These are phyloP conservation scores for Rhombomys opimus DNA, from an alignment of 2,113 vertebrate species.

Conservation along the genomic window DNA sequence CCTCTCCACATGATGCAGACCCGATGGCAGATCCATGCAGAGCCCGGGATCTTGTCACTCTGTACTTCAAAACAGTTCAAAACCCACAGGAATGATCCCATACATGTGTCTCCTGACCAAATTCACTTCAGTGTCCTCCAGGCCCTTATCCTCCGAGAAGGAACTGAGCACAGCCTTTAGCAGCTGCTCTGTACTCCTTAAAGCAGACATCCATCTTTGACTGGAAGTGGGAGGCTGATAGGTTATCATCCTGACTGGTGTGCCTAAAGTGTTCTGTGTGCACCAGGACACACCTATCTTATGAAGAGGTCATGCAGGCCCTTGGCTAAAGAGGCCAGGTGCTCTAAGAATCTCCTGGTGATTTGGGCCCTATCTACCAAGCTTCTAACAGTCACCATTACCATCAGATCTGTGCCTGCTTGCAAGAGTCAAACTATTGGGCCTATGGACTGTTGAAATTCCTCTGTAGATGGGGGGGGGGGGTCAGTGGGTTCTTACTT, in stretches of 20 bases:
- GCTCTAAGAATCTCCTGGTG: rapidly evolving
- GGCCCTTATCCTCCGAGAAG: rapidly evolving
- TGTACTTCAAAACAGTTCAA: background rate
- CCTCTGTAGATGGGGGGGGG: no score
- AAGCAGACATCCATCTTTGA: background rate
- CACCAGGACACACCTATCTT: rapidly evolving
- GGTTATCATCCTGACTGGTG: background rate
- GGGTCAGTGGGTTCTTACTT: background rate
- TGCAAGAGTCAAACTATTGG: background rate
- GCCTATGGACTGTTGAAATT: background rate
- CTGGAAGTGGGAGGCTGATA: background rate
- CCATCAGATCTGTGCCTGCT: no score
- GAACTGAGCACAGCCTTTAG: rapidly evolving
- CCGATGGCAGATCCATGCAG: background rate
- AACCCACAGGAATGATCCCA: no score
- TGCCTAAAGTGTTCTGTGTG: background rate
- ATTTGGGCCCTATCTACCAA: background rate
- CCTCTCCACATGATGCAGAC: rapidly evolving
- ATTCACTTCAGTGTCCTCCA: background rate
- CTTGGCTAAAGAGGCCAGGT: background rate
- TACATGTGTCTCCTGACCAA: background rate
- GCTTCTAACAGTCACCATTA: background rate
- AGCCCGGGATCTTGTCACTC: background rate
- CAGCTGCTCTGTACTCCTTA: background rate
- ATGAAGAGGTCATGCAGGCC: rapidly evolving